Evolutionary conservation across 2,888 invertebrate species (phyloP).

Genomic region (Drosophila niveifrons): DNA sequence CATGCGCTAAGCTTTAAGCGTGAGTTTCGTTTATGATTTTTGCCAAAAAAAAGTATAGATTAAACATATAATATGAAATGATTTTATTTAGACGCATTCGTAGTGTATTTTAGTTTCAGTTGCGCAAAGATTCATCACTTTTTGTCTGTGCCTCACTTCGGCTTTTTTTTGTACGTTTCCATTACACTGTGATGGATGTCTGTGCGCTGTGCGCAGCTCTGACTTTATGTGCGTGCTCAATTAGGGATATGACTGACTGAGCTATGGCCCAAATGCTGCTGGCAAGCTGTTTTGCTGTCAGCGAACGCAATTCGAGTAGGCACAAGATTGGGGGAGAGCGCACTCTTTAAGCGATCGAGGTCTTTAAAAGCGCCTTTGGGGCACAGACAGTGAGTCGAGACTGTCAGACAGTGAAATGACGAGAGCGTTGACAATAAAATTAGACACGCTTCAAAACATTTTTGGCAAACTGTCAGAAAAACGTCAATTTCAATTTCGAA

Average conservation of each 20-base stretch:
- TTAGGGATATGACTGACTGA: constrained; percentile 54
- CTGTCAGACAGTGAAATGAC: neutral
- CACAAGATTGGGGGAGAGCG: neutral
- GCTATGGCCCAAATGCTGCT: constrained; percentile 21
- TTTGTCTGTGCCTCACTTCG: neutral
- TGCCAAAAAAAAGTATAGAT: neutral
- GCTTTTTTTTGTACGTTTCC: constrained; percentile 10
- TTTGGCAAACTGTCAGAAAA: constrained; percentile 75
- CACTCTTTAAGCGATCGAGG: constrained; percentile 13
- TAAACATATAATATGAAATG: neutral
- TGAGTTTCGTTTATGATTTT: too few relatives aligned
- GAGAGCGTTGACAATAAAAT: constrained; percentile 68
- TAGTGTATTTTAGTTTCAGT: constrained; percentile 26
- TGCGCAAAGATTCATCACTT: neutral
- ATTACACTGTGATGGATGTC: constrained; percentile 49
- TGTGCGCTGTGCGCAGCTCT: constrained; percentile 45
- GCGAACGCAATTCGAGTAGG: neutral
- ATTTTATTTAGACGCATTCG: neutral
- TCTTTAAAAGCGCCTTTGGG: constrained; percentile 38
- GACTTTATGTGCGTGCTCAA: constrained; percentile 70
- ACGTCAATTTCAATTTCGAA: constrained; percentile 82
- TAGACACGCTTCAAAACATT: constrained; percentile 77
- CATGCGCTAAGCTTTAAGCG: neutral
- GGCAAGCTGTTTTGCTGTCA: neutral
- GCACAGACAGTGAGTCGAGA: constrained; percentile 12